Evolutionary conservation across 2,113 vertebrate species (phyloP), one percentile per base, ranked within the genome.

Genomic region (Ictidomys tridecemlineatus): DNA sequence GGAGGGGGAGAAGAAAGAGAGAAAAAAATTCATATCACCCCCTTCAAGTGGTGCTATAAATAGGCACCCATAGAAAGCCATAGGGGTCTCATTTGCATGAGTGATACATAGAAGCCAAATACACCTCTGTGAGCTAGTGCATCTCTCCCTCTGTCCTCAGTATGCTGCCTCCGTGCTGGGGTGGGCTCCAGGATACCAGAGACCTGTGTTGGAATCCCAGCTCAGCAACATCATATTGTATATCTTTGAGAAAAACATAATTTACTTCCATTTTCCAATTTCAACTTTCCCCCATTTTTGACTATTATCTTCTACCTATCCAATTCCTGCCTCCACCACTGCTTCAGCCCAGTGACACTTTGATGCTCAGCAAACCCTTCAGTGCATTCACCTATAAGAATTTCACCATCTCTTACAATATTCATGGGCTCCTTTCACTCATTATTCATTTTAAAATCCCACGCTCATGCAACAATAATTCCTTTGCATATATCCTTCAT

Each of bases 21-120:
- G 51, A 84, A 39, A 65, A 78, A 85, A 70, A 77, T 32, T 63
- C 65, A 65, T 73, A 86, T 1, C 13, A 53, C 48, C 14, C 8
- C 67, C 77, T 53, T 72, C 39, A 37, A 26, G 78, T 13, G 24
- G 58, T 42, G 53, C 83, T 96, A 89, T 89, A 94, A 96, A 94
- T 79, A 94, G 28, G 63, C 77, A 37, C 73, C 63, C 13, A 24
- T 67, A 63, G 80, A 92, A 85, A 95, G 76, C 61, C 53, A n/a
- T 6, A 10, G 87, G 70, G 70, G 69, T 92, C 72, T 97, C 61
- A 53, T 82, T 73, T 72, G 77, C 67, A 32, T 61, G 34, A 77
- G 53, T 34, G 84, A 65, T n/a, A 80, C 61, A 86, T 4, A 39
- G 58, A 93, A 32, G 74, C 32, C 67, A 77, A 14, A 1, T 0